Conservation (phyloP, 2,888 invertebrate genomes). For the Gandaritis pyraliata region DNA sequence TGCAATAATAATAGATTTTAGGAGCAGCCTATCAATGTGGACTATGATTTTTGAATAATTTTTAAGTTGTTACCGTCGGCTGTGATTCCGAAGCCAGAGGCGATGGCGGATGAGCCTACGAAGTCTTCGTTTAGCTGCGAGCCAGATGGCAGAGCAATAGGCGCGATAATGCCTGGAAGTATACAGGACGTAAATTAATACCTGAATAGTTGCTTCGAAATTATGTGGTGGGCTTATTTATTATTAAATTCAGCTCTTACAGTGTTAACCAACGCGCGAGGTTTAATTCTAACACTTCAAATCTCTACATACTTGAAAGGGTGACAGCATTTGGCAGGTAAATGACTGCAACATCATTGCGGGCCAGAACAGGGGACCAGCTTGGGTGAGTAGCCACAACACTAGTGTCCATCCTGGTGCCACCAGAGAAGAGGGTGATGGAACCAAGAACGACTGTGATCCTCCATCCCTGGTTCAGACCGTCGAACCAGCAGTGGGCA, state of each 20-base stretch:
- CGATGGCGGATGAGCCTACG: constrained; percentile 42
- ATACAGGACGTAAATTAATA: too few relatives aligned
- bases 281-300: too few relatives aligned
- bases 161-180: constrained; percentile 45
- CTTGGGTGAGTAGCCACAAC: constrained; percentile 52
- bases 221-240: too few relatives aligned
- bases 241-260: too few relatives aligned
- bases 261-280: too few relatives aligned
- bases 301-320: constrained; percentile 45
- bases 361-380: constrained; percentile 52
- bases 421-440: constrained; percentile 55
- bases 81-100: constrained; percentile 51
- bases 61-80: constrained; percentile 10
- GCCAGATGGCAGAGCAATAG: constrained; percentile 50
- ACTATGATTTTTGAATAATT: background rate
- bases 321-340: constrained; percentile 42
- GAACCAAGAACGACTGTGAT: constrained; percentile 63
- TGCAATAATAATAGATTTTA: constrained; percentile 22
- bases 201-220: too few relatives aligned
- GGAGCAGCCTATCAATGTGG: too few relatives aligned
- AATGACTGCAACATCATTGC: constrained; percentile 62
- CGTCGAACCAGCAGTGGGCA: constrained; percentile 65
- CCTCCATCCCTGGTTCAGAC: constrained; percentile 53
- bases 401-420: constrained; percentile 51
- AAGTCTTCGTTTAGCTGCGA: constrained; percentile 44